A percentile compares a stretch with the other conserved stretches of the same genome.
Conservation (phyloP, 1,140 invertebrate genomes). For the Lasioglossum albipes region DNA sequence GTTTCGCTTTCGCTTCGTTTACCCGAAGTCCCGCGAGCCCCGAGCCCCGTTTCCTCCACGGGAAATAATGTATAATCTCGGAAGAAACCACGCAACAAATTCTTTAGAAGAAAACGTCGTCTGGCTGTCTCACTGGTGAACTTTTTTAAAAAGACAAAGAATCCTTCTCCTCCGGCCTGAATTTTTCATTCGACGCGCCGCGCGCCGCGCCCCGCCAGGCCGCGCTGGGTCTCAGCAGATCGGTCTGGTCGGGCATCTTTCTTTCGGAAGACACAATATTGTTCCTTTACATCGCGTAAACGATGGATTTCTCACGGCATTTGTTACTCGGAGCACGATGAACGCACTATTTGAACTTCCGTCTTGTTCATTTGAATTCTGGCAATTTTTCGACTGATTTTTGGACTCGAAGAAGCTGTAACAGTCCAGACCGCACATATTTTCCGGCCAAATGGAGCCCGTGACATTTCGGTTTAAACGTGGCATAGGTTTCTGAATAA, state of each 20-base stretch:
- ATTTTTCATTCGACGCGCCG: background rate
- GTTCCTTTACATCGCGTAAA: background rate
- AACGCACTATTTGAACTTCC: too few relatives aligned
- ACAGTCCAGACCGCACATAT: constrained; percentile 18
- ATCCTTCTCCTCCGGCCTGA: background rate
- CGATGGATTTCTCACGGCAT: background rate
- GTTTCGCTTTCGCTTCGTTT: too few relatives aligned
- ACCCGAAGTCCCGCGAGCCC: too few relatives aligned
- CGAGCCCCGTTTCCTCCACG: too few relatives aligned
- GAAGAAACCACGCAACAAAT: constrained; percentile 4
- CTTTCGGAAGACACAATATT: background rate
- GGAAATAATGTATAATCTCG: background rate
- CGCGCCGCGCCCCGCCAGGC: too few relatives aligned
- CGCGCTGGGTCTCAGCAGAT: background rate
- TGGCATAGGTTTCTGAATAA: constrained; percentile 45
- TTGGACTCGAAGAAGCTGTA: too few relatives aligned
- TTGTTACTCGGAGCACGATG: background rate
- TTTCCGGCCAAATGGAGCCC: background rate
- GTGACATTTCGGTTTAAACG: constrained; percentile 26
- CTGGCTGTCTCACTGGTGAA: background rate
- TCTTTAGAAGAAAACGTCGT: background rate
- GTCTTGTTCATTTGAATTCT: too few relatives aligned
- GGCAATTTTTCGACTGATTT: too few relatives aligned
- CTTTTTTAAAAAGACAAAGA: background rate
- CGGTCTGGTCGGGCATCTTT: background rate